A percentile compares a stretch with the other conserved stretches of the same genome.
Evolutionary conservation across 2,113 vertebrate genomes (phyloP).

Genomic region (Seriola quinqueradiata): DNA sequence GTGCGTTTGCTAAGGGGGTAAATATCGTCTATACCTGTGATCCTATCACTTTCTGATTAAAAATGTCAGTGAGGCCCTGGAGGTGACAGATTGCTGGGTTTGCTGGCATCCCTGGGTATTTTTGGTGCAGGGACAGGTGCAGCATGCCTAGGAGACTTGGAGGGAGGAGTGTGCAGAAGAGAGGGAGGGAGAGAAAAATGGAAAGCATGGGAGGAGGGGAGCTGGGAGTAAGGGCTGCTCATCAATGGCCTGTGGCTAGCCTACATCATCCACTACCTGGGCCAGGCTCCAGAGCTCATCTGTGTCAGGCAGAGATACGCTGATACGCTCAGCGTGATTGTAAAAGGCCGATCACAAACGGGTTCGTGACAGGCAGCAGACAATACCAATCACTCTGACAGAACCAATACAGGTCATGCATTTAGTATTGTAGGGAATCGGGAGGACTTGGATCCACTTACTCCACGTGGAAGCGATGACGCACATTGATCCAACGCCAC

Average conservation of each 20-base stretch:
- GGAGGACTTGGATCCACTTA: constrained; percentile 16
- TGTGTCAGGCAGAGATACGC: constrained; percentile 70
- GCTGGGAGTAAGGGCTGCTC: constrained; percentile 65
- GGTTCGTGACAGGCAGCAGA: constrained; percentile 57
- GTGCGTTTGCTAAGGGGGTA: constrained; percentile 74
- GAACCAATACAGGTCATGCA: constrained; percentile 56
- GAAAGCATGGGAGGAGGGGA: constrained; percentile 48
- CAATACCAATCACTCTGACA: constrained; percentile 68
- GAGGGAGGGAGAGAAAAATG: constrained; percentile 54
- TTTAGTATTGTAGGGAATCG: constrained; percentile 43
- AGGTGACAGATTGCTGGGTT: constrained; percentile 83
- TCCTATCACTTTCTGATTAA: constrained; percentile 83
- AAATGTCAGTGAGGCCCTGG: constrained; percentile 80
- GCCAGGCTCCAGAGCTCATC: constrained; percentile 74
- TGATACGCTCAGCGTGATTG: constrained; percentile 74
- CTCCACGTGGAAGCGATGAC: constrained; percentile 41
- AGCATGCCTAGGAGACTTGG: constrained; percentile 75
- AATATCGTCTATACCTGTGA: constrained; percentile 75
- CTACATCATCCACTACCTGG: constrained; percentile 63
- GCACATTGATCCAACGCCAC: constrained; percentile 45
- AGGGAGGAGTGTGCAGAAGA: constrained; percentile 48
- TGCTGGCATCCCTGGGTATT: constrained; percentile 80
- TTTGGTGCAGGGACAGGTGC: constrained; percentile 83
- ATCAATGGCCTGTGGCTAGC: constrained; percentile 73
- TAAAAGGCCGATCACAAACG: constrained; percentile 64